Evolutionary conservation across 1,140 invertebrate species (phyloP), one percentile per base, ranked within the genome.

Genomic region (Onthophagus taurus): DNA sequence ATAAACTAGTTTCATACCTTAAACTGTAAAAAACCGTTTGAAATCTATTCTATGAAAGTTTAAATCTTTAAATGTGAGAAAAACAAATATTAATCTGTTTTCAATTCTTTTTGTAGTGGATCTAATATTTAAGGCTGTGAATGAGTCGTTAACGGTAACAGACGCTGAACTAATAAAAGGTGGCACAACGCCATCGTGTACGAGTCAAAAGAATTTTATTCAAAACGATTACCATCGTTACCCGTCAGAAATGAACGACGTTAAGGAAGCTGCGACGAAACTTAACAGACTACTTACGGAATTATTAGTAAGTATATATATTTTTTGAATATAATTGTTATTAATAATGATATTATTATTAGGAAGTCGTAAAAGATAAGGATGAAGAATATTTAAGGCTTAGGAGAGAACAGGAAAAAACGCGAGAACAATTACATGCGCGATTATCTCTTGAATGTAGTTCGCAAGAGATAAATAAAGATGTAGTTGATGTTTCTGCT

Each of bases 371-470:
- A 41, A 82, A 78, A 60, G 75, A 80, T 49, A 68, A 76, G 48
- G 84, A 88, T 58, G 81, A 85, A 54, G 84, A 89, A 60, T 67
- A 80, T 31, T 81, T 84, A 50, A 72, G 75, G 42, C 63, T 86
- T 49, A 71, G 83, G 19, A 75, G 76, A 47, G 83, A 87, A 61
- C 65, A 86, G 47, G 76, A 80, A 46, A 72, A 72, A 53, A 76
- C 74, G 36, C 70, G 81, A 51, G 85, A 88, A 61, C 76, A 80
- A 57, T 63, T 87, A 14, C 81, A 85, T 57, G 73, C 72, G 44
- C 67, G 78, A 51, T 50, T 56, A 33, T 49, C 51, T 17, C 29
- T 64, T 23, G 59, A 61, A 43, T 45, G 51, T 43, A 51, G 24
- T 26, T 48, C 37, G 17, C 19, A 41, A 36, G 14, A 24, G 13